Evolutionary conservation across 2,888 invertebrate genomes (phyloP).

Genomic region (Galeruca laticollis): DNA sequence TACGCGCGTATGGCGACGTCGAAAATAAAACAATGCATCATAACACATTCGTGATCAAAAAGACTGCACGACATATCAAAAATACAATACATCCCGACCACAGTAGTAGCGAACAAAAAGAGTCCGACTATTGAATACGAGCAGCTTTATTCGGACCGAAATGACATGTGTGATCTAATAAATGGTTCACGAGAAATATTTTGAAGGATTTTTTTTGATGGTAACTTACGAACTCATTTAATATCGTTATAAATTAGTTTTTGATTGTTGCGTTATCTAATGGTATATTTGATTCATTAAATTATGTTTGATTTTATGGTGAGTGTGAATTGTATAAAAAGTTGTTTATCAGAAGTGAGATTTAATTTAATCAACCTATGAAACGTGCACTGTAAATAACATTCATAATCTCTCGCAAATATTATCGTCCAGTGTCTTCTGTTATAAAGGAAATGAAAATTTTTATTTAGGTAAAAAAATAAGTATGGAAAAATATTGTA

Average conservation of each 20-base stretch:
- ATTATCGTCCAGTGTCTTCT: too few relatives aligned
- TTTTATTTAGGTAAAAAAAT: too few relatives aligned
- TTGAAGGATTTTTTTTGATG: neutral
- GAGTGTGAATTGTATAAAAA: conserved; percentile 11
- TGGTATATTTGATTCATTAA: neutral
- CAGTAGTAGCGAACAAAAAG: conserved; percentile 17
- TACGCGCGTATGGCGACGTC: conserved; percentile 10
- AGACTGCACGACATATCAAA: conserved; percentile 25
- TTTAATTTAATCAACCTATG: too few relatives aligned
- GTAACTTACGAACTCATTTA: neutral
- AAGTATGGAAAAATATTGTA: too few relatives aligned
- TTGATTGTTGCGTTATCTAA: neutral
- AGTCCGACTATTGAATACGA: neutral
- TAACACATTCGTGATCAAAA: conserved; percentile 26
- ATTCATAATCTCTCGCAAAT: too few relatives aligned
- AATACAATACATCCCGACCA: conserved; percentile 20
- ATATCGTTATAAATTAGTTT: neutral
- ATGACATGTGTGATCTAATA: neutral
- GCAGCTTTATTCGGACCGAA: too few relatives aligned
- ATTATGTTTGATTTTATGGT: neutral
- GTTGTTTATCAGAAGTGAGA: too few relatives aligned
- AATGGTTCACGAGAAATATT: neutral
- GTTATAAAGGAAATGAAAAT: too few relatives aligned
- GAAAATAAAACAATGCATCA: conserved; percentile 18
- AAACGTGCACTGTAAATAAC: too few relatives aligned